Conservation (phyloP, 2,888 invertebrate genomes). For the Scaptomyza parva region DNA sequence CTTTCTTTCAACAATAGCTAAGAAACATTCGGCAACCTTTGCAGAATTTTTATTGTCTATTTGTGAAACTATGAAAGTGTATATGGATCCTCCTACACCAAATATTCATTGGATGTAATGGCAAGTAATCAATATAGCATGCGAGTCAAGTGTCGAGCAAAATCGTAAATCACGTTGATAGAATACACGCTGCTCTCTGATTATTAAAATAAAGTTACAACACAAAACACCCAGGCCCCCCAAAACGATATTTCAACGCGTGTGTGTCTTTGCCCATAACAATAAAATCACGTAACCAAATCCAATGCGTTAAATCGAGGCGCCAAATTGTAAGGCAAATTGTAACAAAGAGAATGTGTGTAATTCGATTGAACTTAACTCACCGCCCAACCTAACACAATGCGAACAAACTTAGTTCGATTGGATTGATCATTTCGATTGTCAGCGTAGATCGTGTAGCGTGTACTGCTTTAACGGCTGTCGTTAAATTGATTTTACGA, state of each 20-base stretch:
- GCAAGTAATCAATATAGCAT: slow-evolving; percentile 54
- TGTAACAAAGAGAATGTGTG: slow-evolving; percentile 7
- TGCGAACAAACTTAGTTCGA: slow-evolving; percentile 9
- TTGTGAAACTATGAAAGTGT: slow-evolving; percentile 58
- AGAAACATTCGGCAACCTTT: slow-evolving; percentile 34
- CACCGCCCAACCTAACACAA: background rate
- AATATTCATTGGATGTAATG: background rate
- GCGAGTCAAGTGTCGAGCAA: slow-evolving; percentile 58
- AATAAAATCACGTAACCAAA: slow-evolving; percentile 48
- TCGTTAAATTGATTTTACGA: slow-evolving; percentile 83
- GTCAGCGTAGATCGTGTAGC: slow-evolving; percentile 25
- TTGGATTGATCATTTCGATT: slow-evolving; percentile 46
- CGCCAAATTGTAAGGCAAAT: slow-evolving; percentile 46
- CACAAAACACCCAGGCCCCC: slow-evolving; percentile 36
- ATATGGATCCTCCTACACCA: too few species aligned
- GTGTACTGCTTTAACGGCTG: slow-evolving; percentile 38
- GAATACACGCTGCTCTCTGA: slow-evolving; percentile 36
- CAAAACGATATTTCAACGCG: slow-evolving; percentile 6
- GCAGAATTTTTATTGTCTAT: slow-evolving; percentile 2
- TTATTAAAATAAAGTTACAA: slow-evolving; percentile 32
- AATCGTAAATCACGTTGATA: slow-evolving; percentile 69
- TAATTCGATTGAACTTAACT: slow-evolving; percentile 3
- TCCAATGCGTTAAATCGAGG: slow-evolving; percentile 17
- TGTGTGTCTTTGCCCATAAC: slow-evolving; percentile 54
- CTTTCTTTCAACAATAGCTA: slow-evolving; percentile 45